Percentiles rank a stretch among this genome's conserved stretches.
Conservation (phyloP, 2,888 invertebrate species). For the Chouioia cunea region DNA sequence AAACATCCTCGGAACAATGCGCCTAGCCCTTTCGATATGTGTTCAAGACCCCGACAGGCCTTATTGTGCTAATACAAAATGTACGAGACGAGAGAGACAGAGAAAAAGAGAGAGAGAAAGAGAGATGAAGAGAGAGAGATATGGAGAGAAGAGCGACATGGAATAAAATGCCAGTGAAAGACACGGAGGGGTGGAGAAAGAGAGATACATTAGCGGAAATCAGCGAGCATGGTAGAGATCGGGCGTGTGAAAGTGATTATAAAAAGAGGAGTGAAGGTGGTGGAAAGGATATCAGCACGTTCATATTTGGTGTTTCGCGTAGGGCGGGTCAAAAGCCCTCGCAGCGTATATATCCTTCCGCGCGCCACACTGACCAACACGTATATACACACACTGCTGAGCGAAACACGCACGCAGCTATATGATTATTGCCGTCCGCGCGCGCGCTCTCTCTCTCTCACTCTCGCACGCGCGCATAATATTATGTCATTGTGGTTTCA, state of each 20-base stretch:
- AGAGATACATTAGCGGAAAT: constrained; percentile 1
- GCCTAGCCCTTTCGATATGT: constrained; percentile 10
- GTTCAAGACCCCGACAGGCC: constrained; percentile 7
- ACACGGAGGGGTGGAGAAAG: constrained; percentile 5
- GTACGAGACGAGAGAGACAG: constrained; percentile 10
- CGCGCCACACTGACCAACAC: neutral
- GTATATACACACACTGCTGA: neutral
- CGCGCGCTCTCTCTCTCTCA: too few species aligned
- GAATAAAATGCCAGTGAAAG: constrained; percentile 24
- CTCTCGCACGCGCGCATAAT: constrained; percentile 54
- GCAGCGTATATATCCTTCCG: constrained; percentile 1
- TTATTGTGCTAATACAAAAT: constrained; percentile 14
- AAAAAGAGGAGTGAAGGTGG: constrained; percentile 14
- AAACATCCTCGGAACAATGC: constrained; percentile 41
- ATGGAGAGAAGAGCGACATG: constrained; percentile 26
- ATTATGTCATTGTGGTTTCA: constrained; percentile 61
- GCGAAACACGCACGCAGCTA: neutral
- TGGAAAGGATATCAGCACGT: too few species aligned
- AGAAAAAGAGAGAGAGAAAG: constrained; percentile 22
- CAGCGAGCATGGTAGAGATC: neutral
- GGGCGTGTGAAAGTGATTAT: constrained; percentile 44
- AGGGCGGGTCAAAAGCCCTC: constrained; percentile 31
- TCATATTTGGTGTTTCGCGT: constrained; percentile 36
- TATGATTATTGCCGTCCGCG: neutral
- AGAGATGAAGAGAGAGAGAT: constrained; percentile 26